These are phyloP conservation scores for Anisognathus igniventris DNA, from an alignment of 2,797 vertebrate genomes.

Conservation along the genomic window DNA sequence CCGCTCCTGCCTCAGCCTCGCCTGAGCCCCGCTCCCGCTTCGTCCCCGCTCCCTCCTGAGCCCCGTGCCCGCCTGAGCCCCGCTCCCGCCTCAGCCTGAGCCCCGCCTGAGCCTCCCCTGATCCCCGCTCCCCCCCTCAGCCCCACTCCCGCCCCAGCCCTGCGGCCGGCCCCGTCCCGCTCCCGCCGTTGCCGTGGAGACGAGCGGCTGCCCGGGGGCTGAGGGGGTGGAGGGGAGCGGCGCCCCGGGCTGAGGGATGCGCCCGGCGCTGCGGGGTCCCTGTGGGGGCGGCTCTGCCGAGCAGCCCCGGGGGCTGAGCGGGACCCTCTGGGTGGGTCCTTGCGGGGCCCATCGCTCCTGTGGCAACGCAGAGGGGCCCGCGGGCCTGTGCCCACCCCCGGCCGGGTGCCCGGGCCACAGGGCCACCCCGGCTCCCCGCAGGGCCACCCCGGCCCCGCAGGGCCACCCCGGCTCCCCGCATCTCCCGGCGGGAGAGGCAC, in stretches of 20 bases:
- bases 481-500: background rate
- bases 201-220: background rate
- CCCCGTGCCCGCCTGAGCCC: too few relatives aligned
- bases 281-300: background rate
- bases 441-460: background rate
- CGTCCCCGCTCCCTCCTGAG: too few relatives aligned
- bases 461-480: background rate
- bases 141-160: background rate
- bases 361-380: background rate
- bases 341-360: background rate
- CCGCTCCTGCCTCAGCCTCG: too few relatives aligned
- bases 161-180: background rate
- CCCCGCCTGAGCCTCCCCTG: background rate
- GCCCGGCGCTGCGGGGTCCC: too few relatives aligned
- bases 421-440: too few relatives aligned
- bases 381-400: background rate
- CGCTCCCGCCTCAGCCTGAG: background rate
- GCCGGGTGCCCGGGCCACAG: background rate
- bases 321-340: too few relatives aligned
- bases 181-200: constrained; percentile 1
- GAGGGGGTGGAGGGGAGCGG: background rate
- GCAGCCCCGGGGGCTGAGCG: background rate
- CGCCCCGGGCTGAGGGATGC: background rate
- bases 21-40: background rate
- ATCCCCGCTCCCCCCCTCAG: background rate